Evolutionary conservation across 2,113 vertebrate genomes (phyloP), one percentile per base, ranked within the genome.

Genomic region (Mesembrinibis cayennensis): DNA sequence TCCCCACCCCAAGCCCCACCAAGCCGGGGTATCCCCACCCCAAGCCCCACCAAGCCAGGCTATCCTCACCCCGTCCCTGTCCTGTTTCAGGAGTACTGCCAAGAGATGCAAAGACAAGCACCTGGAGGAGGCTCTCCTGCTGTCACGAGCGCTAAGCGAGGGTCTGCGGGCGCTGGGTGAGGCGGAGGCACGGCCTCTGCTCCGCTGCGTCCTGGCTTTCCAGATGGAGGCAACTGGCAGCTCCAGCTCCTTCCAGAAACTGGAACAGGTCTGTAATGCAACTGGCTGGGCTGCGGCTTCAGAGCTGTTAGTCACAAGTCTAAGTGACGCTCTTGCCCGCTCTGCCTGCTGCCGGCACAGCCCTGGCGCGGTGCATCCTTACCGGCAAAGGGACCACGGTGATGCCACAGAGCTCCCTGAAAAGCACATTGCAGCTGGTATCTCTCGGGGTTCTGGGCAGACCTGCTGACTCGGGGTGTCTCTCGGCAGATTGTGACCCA

Each of bases 231-330:
- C 97, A 47, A 96, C 97, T 15, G 62, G 77, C 95, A 98, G 98
- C 96, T 98, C 98, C 93, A 98, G 97, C 62, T 97, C 98, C 63
- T 99, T 98, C 92, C 98, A 98, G n/a, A 99, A 99, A 85, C 97
- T 99, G 80, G 99, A 99, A 88, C 98, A 99, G 99, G 99, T 99
- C 61, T 1, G 91, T 86, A 44, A 36, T 1, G 0, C 65, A 44
- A 1, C n/a, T 0, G 0, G 17, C 56, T 34, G 61, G 47, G 56
- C 71, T 79, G 52, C 1, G 0, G 32, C 40, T 56, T 67, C 53
- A 47, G 52, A 67, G 52, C 50, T 26, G 0, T 30, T 17, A 45
- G 40, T n/a, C 70, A 7, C 17, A 27, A 40, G 23, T 6, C 23
- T 23, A 38, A 12, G 53, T 1, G 10, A 10, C 9, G 81, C 26